These are phyloP conservation scores for Crocidura indochinensis DNA, from an alignment of 2,797 vertebrate species.

Conservation along the genomic window DNA sequence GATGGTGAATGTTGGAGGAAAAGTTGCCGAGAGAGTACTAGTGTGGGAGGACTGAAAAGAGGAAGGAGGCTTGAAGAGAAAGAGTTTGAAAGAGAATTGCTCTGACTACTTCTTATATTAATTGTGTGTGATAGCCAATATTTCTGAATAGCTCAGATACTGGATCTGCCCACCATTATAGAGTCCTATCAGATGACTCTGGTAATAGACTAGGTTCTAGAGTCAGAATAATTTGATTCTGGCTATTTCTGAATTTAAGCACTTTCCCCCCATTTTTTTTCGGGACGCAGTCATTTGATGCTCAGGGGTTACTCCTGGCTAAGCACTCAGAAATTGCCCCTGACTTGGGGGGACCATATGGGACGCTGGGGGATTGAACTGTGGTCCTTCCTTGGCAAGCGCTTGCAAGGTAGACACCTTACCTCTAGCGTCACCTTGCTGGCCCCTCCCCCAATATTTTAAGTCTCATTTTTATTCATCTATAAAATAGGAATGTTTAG, in stretches of 20 bases:
- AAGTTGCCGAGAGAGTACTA: background rate
- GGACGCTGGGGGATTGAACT: too few species aligned
- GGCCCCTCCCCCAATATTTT: too few species aligned
- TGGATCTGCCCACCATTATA: background rate
- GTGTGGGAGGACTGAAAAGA: background rate
- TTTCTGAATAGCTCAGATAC: background rate
- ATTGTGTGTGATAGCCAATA: too few species aligned
- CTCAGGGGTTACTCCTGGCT: too few species aligned
- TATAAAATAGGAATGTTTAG: background rate
- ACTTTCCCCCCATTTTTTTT: too few species aligned
- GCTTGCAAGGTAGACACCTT: too few species aligned
- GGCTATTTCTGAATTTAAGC: background rate
- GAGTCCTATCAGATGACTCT: background rate
- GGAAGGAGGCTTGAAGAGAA: slow-evolving; percentile 1
- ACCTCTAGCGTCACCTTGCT: too few species aligned
- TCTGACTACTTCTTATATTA: background rate
- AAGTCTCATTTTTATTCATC: background rate
- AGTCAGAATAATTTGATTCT: background rate
- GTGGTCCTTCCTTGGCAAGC: too few species aligned
- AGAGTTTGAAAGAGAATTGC: background rate
- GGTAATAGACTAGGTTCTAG: background rate
- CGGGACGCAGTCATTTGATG: too few species aligned
- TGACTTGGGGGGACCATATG: too few species aligned
- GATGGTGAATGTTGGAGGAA: background rate
- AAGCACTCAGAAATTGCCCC: too few species aligned